Conservation (phyloP, 2,888 invertebrate genomes). For the Zhuqinia jingwanae region DNA sequence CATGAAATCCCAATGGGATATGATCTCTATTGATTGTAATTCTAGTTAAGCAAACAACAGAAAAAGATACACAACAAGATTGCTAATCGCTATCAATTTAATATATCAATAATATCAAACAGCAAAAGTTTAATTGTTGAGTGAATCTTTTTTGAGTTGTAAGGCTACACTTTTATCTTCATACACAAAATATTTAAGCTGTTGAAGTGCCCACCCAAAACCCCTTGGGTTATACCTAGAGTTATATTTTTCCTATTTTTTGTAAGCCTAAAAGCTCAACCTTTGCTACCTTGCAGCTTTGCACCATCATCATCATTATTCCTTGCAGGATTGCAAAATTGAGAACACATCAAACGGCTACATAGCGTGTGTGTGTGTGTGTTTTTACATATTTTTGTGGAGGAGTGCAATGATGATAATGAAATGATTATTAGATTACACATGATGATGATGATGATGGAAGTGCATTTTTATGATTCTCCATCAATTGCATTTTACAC, state of each 20-base stretch:
- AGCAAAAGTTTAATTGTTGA: too few species aligned
- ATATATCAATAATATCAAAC: too few species aligned
- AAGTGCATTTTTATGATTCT: conserved; percentile 37
- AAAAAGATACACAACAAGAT: too few species aligned
- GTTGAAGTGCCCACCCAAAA: conserved; percentile 12
- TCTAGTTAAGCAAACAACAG: too few species aligned
- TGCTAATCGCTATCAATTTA: too few species aligned
- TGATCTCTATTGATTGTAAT: too few species aligned
- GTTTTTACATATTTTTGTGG: not conserved
- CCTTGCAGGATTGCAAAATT: conserved; percentile 30
- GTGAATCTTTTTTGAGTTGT: too few species aligned
- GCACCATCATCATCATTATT: not conserved
- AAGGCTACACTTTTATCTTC: too few species aligned
- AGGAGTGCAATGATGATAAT: not conserved
- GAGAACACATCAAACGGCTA: conserved; percentile 9
- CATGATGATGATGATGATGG: conserved; percentile 6
- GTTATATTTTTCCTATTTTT: not conserved
- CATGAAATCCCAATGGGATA: too few species aligned
- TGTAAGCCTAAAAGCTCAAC: not conserved
- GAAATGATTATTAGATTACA: not conserved
- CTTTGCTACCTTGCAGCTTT: conserved; percentile 4
- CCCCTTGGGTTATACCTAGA: not conserved
- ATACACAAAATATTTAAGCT: too few species aligned
- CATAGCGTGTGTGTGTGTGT: not conserved
- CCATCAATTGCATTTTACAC: conserved; percentile 36